phyloP scores from a whole-genome alignment of 64 coral and sea anemone species.

The Anthopleura sola region DNA sequence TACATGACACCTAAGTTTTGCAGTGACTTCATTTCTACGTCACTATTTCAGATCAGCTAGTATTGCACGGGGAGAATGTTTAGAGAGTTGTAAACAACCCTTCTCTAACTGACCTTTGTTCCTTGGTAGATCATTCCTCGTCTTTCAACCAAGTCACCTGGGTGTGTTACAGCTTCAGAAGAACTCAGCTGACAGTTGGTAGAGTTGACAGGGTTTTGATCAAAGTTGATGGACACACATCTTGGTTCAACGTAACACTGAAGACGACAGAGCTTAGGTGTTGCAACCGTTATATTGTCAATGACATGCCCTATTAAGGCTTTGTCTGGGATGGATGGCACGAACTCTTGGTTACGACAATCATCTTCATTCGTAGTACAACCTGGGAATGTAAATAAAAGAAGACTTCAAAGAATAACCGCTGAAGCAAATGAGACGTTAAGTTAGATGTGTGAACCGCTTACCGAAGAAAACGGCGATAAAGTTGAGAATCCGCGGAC shows the following conservation, averaged over 20 bases:
- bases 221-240: constrained; percentile 4
- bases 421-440: too few relatives aligned
- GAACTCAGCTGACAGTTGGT: background rate
- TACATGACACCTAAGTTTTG: too few relatives aligned
- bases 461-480: too few relatives aligned
- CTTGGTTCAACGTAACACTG: background rate
- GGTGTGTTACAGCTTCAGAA: background rate
- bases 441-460: too few relatives aligned
- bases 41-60: too few relatives aligned
- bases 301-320: background rate
- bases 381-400: background rate
- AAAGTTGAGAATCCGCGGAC: too few relatives aligned
- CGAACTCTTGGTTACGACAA: background rate
- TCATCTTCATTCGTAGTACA: background rate
- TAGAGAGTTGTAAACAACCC: too few relatives aligned
- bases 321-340: background rate
- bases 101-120: background rate
- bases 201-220: background rate
- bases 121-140: background rate
- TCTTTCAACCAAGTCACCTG: background rate
- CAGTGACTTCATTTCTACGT: too few relatives aligned
- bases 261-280: background rate
- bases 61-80: too few relatives aligned
- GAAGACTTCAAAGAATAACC: too few relatives aligned
- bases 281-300: background rate